Evolutionary conservation across 2,113 vertebrate species (phyloP).

Genomic region (Cebus imitator): DNA sequence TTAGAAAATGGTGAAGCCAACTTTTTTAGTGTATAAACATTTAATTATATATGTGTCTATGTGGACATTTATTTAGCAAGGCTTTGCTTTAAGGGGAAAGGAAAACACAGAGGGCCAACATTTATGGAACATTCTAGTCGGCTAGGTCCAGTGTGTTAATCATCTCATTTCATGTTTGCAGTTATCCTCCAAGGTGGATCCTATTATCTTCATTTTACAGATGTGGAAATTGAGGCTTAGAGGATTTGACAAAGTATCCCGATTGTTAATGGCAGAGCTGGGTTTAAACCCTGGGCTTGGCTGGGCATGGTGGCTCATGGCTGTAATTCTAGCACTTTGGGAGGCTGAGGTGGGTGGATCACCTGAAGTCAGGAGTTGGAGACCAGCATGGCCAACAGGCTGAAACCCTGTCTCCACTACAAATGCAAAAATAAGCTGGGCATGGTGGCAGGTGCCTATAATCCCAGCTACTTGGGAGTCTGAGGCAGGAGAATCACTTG

Average conservation of each 20-base stretch:
- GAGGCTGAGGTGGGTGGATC: too few relatives aligned
- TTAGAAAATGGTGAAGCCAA: constrained; percentile 26
- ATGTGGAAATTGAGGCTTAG: background rate
- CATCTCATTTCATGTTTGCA: background rate
- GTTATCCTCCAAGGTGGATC: background rate
- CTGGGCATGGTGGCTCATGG: rapidly evolving
- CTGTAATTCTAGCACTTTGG: too few relatives aligned
- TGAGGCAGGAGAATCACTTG: too few relatives aligned
- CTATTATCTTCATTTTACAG: background rate
- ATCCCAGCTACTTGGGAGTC: too few relatives aligned
- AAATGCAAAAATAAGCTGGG: too few relatives aligned
- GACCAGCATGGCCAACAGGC: too few relatives aligned
- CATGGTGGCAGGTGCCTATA: too few relatives aligned
- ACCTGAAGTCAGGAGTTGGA: too few relatives aligned
- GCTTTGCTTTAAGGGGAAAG: background rate
- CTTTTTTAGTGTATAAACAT: constrained; percentile 33
- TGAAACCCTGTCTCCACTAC: too few relatives aligned
- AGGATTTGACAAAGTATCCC: background rate
- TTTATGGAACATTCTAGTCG: background rate
- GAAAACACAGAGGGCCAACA: background rate
- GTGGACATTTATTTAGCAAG: background rate
- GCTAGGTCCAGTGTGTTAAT: background rate
- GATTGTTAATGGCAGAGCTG: background rate
- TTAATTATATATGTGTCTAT: constrained; percentile 46
- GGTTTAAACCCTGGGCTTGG: background rate